Percentiles rank a stretch among this genome's conserved stretches.
Evolutionary conservation across 92 coral and sea anemone genomes (phyloP).

Genomic region (Heliopora coerulea): DNA sequence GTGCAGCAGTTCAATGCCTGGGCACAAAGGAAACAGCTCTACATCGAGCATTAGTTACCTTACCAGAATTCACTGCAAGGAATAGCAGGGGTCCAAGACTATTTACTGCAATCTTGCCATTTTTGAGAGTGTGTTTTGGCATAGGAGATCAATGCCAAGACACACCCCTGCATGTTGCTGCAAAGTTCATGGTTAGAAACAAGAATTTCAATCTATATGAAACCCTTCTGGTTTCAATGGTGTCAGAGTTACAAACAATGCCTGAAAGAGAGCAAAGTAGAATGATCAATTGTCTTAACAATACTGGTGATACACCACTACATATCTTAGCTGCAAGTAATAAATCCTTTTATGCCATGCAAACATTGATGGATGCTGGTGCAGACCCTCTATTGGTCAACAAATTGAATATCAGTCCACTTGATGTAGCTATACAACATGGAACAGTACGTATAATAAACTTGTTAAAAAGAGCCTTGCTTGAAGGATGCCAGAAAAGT

Average conservation of each 20-base stretch:
- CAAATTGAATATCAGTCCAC: slow-evolving; percentile 52
- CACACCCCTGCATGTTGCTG: slow-evolving; percentile 77
- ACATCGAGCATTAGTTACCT: slow-evolving; percentile 63
- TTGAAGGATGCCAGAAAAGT: not conserved
- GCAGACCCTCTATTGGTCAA: slow-evolving; percentile 53
- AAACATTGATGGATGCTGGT: slow-evolving; percentile 57
- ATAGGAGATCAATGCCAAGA: slow-evolving; percentile 62
- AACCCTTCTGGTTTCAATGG: slow-evolving; percentile 54
- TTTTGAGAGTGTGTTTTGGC: slow-evolving; percentile 60
- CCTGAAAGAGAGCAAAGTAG: slow-evolving; percentile 35
- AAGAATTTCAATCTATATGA: slow-evolving; percentile 45
- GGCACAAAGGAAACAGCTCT: slow-evolving; percentile 68
- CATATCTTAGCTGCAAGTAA: slow-evolving; percentile 72
- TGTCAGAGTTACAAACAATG: slow-evolving; percentile 50
- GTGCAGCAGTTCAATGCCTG: slow-evolving; percentile 57
- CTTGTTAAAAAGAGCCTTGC: slow-evolving; percentile 30
- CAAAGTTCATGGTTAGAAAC: slow-evolving; percentile 55
- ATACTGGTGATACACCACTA: slow-evolving; percentile 60
- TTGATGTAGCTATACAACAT: slow-evolving; percentile 57
- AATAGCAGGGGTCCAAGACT: slow-evolving; percentile 1
- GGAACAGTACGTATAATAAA: slow-evolving; percentile 52
- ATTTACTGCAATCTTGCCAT: slow-evolving; percentile 40
- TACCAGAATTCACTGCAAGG: slow-evolving; percentile 4
- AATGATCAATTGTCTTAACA: slow-evolving; percentile 54
- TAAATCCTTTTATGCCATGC: slow-evolving; percentile 48